Evolutionary conservation across 2,797 vertebrate species (phyloP).

Genomic region (Hippoglossus hippoglossus): DNA sequence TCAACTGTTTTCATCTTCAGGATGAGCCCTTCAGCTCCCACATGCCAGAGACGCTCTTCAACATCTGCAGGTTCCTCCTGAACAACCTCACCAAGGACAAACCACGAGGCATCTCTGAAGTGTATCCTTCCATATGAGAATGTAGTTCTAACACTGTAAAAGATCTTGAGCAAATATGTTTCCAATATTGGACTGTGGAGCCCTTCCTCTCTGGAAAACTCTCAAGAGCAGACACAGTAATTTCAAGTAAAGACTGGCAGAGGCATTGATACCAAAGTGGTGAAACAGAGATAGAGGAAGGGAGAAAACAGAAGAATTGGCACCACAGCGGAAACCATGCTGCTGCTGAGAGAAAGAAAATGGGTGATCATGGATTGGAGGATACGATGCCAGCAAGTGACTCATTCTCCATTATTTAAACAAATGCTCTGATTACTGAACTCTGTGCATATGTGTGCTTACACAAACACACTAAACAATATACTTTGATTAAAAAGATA

Average conservation of each 20-base stretch:
- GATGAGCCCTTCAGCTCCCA: conserved; percentile 98
- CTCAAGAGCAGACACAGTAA: no score
- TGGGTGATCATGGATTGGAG: conserved; percentile 63
- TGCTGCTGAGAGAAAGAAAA: conserved; percentile 66
- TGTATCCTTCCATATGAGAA: conserved; percentile 90
- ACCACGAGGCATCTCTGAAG: conserved; percentile 96
- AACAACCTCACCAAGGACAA: conserved; percentile 95
- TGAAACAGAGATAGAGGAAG: conserved; percentile 38
- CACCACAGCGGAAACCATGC: conserved; percentile 42
- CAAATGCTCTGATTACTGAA: conserved; percentile 77
- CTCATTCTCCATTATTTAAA: conserved; percentile 57
- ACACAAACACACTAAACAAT: conserved; percentile 56
- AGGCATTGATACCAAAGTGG: no score
- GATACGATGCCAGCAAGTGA: conserved; percentile 59
- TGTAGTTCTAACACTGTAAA: conserved; percentile 4
- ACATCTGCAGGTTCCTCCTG: conserved; percentile 96
- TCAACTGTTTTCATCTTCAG: conserved; percentile 75
- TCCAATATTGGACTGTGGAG: conserved; percentile 1
- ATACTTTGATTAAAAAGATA: conserved; percentile 57
- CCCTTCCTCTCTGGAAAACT: no score
- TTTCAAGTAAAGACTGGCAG: no score
- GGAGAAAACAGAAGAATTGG: conserved; percentile 43
- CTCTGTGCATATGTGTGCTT: conserved; percentile 32
- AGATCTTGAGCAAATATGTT: conserved; percentile 13
- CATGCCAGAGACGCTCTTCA: conserved; percentile 97